A percentile compares a stretch with the other conserved stretches of the same genome.
Evolutionary conservation across 2,888 invertebrate genomes (phyloP).

Genomic region (Epinotia nisella): DNA sequence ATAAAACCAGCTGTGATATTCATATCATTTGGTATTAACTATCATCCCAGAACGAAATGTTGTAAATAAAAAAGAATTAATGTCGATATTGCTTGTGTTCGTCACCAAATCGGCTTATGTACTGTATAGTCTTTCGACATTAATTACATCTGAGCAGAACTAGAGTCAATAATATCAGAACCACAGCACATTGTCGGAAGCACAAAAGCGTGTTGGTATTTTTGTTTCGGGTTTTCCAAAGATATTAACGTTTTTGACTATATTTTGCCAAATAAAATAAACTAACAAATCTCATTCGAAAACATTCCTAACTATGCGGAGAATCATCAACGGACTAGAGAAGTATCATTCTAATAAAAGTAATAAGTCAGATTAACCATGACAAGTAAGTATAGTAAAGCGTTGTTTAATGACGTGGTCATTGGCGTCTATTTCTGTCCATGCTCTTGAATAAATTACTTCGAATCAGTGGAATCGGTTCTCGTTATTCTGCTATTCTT

Average conservation of each 20-base stretch:
- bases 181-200: neutral
- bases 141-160: neutral
- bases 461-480: conserved; percentile 14
- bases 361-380: conserved; percentile 15
- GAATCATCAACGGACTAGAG: conserved; percentile 11
- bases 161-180: neutral
- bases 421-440: conserved; percentile 4
- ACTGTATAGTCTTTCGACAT: neutral
- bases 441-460: neutral
- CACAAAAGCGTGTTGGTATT: neutral
- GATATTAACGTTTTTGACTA: neutral
- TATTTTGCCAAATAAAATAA: neutral
- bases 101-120: neutral
- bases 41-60: neutral
- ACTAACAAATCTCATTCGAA: conserved; percentile 21
- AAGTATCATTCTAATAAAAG: conserved; percentile 9
- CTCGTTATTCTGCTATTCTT: conserved; percentile 2
- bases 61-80: neutral
- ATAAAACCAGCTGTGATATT: neutral
- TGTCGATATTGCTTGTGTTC: neutral
- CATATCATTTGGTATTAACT: neutral
- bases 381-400: conserved; percentile 17
- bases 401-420: conserved; percentile 31
- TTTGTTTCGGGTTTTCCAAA: neutral
- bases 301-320: conserved; percentile 16